These are phyloP conservation scores for Burhinus oedicnemus DNA, from an alignment of 2,113 vertebrate genomes.

Conservation along the genomic window DNA sequence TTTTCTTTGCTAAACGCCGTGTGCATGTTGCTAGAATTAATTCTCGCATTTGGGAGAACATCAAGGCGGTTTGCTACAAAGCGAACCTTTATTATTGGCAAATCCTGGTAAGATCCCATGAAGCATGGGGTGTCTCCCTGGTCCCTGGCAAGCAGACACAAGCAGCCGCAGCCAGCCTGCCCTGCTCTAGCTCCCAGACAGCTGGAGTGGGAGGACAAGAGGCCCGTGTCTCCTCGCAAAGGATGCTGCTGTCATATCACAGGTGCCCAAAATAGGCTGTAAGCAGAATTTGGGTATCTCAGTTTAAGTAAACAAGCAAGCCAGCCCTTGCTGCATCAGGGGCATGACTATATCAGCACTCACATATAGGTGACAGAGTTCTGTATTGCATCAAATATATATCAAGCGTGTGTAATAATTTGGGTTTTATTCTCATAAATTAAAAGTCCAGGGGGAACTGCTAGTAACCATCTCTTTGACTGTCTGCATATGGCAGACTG, in stretches of 20 bases:
- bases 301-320: background rate
- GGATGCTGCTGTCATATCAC: accelerated
- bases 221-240: accelerated
- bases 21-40: background rate
- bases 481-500: background rate
- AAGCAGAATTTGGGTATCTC: background rate
- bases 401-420: background rate
- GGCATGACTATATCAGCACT: background rate
- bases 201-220: background rate
- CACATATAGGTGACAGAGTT: background rate
- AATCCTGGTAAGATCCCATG: background rate
- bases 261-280: background rate
- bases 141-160: background rate
- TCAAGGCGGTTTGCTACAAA: accelerated
- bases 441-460: background rate
- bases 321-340: background rate
- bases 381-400: background rate
- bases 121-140: background rate
- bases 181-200: background rate
- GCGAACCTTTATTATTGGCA: background rate
- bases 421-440: background rate
- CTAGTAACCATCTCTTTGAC: background rate
- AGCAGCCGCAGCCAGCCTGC: background rate
- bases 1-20: background rate
- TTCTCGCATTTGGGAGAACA: background rate